Evolutionary conservation across 2,797 vertebrate species (phyloP), one percentile per base, ranked within the genome.

Genomic region (Pogonophryne albipinna): DNA sequence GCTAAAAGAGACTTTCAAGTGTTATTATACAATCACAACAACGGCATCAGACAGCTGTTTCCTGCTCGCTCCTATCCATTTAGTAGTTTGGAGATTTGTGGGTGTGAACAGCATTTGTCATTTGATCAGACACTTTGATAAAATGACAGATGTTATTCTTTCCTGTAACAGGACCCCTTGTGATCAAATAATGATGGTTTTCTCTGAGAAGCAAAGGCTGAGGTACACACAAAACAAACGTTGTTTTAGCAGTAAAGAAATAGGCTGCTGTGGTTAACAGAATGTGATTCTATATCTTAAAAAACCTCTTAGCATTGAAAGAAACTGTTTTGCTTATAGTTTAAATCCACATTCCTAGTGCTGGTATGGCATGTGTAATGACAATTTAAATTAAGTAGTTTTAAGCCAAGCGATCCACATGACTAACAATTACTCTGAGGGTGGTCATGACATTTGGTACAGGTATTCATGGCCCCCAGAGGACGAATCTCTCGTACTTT

Each of bases 1-100:
- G 68, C 65, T 71, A 78, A 74, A 67, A 70, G 6, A 76, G 51
- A 11, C 31, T 66, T 73, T 58, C 49, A 59, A 66, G 20, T 64
- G 55, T 66, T 61, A 71, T 79, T 52, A 55, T 47, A 63, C 3
- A 52, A 49, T 78, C 47, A 71, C 56, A 64, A 70, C 8, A 42
- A 3, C 49, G 46, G 23, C 4, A 16, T 8, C 16, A 63, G 42
- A 46, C 16, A 45, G n/a, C 13, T 58, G 13, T 38, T 60, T 71
- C 45, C 34, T 70, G 41, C 4, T 46, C 19, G 64, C 13, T 51
- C 4, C 3, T 52, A 31, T 17, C 10, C 1, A n/a, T 49, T 49
- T 6, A 10, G 42, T 49, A 42, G 45, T 45, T 63, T 20, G 59
- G 10, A 19, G 50, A 62, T 41, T 49, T 17, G n/a, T 47, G 45